Base-by-base conservation (phyloP, 2,113 vertebrate genomes). In the Paralichthys olivaceus region DNA sequence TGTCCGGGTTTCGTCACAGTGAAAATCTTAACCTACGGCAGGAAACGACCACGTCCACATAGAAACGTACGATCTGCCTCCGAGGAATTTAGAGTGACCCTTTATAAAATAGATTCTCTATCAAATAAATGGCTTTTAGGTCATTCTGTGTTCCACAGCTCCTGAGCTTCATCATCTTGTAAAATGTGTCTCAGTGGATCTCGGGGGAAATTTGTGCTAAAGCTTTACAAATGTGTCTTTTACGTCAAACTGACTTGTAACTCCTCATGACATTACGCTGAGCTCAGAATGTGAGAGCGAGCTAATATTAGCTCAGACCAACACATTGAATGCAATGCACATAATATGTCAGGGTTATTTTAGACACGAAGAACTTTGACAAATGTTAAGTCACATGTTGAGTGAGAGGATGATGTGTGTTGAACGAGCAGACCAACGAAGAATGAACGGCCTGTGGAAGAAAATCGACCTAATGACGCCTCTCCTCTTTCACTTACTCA, bases 41-140 rank as follows among this genome's bases (percentile, higher is more conserved):
- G 94, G 94, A 94, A 95, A 93, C 23, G 94, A 9, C 40, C 40
- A 95, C 94, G 93, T 95, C 96, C 95, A 95, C 88, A 60, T 25
- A 49, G 61, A 90, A 92, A 95, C 92, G 90, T 54, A 91, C 87
- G 86, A 78, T 84, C 93, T 87, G 84, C 84, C 88, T 86, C 90
- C 57, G 19, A 76, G 89, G 88, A 84, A 25, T 34, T 62, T 58
- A 64, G 23, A 84, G 22, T 54, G 64, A 63, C 47, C 47, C 59
- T 55, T 34, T 5, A 0, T 70, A 57, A 73, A 77, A 63, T 70
- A 45, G 40, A 75, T 73, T 61, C 68, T 59, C 40, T 34, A 55
- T 77, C 68, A 68, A 55, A 70, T 49, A 62, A 78, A 65, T 83
- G 25, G 29, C 54, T 61, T 68, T 40, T 49, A 66, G 63, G 78